phyloP scores from a whole-genome alignment of 1,140 invertebrate genomes.

The Drosophila busckii region DNA sequence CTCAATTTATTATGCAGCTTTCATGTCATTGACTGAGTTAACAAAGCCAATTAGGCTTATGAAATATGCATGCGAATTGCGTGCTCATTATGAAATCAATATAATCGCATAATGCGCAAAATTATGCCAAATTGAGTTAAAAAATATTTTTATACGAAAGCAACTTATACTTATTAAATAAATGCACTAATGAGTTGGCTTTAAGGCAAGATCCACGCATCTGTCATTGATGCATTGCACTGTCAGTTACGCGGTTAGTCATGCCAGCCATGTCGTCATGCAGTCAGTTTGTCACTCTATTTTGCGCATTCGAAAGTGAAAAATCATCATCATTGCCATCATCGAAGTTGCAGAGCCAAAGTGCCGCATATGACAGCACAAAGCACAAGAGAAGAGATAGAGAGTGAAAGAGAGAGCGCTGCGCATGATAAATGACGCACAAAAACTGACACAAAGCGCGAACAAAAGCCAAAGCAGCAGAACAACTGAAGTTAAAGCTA shows the following conservation, averaged over 20 bases:
- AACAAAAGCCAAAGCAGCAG: constrained; percentile 27
- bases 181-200: neutral
- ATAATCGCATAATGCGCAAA: constrained; percentile 23
- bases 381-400: neutral
- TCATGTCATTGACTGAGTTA: constrained; percentile 12
- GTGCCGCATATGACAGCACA: constrained; percentile 1
- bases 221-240: constrained; percentile 38
- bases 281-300: constrained; percentile 43
- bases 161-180: too few relatives aligned
- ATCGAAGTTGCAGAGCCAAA: neutral
- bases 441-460: constrained; percentile 53
- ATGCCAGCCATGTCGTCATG: too few relatives aligned
- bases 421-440: constrained; percentile 67
- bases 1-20: constrained; percentile 25
- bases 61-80: constrained; percentile 36
- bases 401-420: constrained; percentile 61
- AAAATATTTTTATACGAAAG: neutral
- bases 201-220: constrained; percentile 22
- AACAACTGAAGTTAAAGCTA: constrained; percentile 48
- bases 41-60: constrained; percentile 38
- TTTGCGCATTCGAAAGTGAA: constrained; percentile 50
- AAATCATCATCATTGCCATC: constrained; percentile 44
- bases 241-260: too few relatives aligned
- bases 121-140: constrained; percentile 37
- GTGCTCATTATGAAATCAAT: constrained; percentile 40